Conservation (phyloP, 1,140 invertebrate genomes). For the Patella vulgata region DNA sequence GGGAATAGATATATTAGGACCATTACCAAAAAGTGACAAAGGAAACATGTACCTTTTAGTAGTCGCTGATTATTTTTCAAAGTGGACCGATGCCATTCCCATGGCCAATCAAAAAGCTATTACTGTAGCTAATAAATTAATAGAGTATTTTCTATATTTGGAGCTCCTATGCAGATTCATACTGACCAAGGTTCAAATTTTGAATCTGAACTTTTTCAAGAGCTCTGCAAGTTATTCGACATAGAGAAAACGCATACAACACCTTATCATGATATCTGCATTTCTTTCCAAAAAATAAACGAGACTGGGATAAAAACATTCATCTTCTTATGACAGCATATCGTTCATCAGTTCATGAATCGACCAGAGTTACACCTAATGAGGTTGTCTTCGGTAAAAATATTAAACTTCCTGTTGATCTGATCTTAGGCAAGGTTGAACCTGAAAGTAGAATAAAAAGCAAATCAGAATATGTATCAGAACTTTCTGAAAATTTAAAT, state of each 20-base stretch:
- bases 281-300: background rate
- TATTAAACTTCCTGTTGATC: no score
- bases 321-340: background rate
- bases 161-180: slow-evolving; percentile 6
- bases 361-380: no score
- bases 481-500: no score
- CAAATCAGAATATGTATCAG: no score
- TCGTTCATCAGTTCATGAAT: no score
- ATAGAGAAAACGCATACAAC: slow-evolving; percentile 3
- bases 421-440: no score
- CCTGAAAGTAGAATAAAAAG: no score
- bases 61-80: slow-evolving; percentile 26
- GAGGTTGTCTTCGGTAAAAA: no score
- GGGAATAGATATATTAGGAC: slow-evolving; percentile 6
- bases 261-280: background rate
- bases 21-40: slow-evolving; percentile 13
- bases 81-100: no score
- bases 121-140: slow-evolving; percentile 13
- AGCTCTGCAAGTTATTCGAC: slow-evolving; percentile 14
- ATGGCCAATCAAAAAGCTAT: slow-evolving; percentile 33
- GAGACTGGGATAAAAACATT: background rate
- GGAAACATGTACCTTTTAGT: slow-evolving; percentile 37
- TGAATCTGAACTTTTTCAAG: slow-evolving; percentile 16
- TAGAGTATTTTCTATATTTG: slow-evolving; percentile 10
- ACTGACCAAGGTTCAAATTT: slow-evolving; percentile 14